Conservation (phyloP, 2,797 vertebrate species). For the Oreochromis mossambicus region DNA sequence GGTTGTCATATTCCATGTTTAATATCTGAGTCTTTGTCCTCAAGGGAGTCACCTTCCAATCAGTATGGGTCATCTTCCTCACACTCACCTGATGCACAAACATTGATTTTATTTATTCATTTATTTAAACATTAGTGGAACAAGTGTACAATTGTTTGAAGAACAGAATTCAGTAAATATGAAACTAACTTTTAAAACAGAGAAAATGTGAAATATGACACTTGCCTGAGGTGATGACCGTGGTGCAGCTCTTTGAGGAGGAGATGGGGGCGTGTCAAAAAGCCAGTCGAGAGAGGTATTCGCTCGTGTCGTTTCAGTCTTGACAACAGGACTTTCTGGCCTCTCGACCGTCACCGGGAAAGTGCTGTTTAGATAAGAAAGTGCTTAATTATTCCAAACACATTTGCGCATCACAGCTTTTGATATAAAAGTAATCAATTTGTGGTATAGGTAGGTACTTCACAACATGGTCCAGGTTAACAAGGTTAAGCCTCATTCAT, state of each 20-base stretch:
- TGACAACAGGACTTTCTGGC: neutral
- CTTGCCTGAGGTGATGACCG: constrained; percentile 1
- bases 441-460: neutral
- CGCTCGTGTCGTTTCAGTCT: neutral
- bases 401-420: neutral
- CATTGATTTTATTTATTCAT: too few relatives aligned
- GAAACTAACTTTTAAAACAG: neutral
- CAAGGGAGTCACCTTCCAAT: neutral
- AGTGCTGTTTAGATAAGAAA: neutral
- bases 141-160: neutral
- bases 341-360: neutral
- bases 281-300: constrained; percentile 60
- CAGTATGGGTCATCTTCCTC: neutral
- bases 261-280: constrained; percentile 32
- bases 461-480: neutral
- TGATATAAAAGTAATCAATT: neutral
- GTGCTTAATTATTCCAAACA: neutral
- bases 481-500: neutral
- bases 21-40: constrained; percentile 43
- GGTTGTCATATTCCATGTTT: constrained; percentile 63
- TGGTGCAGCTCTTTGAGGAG: neutral
- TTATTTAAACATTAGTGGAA: neutral
- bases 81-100: constrained; percentile 13
- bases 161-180: neutral
- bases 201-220: neutral